Evolutionary conservation across 2,888 invertebrate species (phyloP).

Genomic region (Sesia bembeciformis): DNA sequence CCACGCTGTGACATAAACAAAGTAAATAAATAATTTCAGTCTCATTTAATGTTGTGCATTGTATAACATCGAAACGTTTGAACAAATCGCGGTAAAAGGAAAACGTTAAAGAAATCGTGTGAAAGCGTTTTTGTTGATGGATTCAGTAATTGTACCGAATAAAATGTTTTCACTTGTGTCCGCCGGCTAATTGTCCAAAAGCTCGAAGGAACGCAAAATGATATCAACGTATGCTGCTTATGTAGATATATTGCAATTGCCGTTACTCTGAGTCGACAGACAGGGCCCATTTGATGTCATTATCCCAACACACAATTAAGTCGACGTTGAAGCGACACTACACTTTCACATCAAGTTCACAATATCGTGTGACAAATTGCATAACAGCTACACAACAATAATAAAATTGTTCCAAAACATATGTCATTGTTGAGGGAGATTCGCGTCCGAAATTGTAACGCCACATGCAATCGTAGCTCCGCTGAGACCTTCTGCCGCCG

Average conservation of each 20-base stretch:
- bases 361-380: slow-evolving; percentile 44
- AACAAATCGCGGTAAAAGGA: slow-evolving; percentile 1
- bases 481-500: neutral
- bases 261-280: slow-evolving; percentile 13
- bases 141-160: slow-evolving; percentile 2
- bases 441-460: slow-evolving; percentile 8
- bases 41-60: neutral
- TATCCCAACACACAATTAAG: slow-evolving; percentile 31
- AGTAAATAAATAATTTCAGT: neutral
- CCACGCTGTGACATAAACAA: neutral
- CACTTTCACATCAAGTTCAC: slow-evolving; percentile 45
- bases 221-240: neutral
- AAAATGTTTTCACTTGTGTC: slow-evolving; percentile 18
- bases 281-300: slow-evolving; percentile 21
- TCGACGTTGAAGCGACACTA: slow-evolving; percentile 19
- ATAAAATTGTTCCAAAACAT: slow-evolving; percentile 19
- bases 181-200: slow-evolving; percentile 19
- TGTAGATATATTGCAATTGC: slow-evolving; percentile 6
- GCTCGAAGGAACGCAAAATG: neutral
- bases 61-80: neutral
- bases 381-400: slow-evolving; percentile 34
- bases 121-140: slow-evolving; percentile 24
- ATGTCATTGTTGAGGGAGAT: slow-evolving; percentile 30
- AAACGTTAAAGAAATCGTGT: slow-evolving; percentile 34
- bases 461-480: slow-evolving; percentile 1